Percentiles rank a stretch among this genome's conserved stretches.
phyloP scores from a whole-genome alignment of 1,140 invertebrate species.

The Polypedilum pembai region DNA sequence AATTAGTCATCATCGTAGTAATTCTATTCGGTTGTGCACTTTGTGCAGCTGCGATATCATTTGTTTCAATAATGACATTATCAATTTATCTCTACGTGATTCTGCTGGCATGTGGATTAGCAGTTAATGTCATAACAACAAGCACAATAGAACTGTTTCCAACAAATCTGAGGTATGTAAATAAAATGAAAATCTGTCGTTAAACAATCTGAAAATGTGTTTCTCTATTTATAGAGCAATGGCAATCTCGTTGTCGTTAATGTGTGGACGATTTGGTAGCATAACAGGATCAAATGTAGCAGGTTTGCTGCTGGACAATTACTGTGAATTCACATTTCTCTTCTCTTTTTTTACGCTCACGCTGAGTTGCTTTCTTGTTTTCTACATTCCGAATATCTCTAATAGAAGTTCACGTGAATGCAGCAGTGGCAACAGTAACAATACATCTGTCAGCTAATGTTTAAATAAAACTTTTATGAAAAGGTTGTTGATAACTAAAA shows the following conservation, averaged over 20 bases:
- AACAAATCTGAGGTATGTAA: slow-evolving; percentile 36
- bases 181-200: neutral
- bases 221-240: slow-evolving; percentile 40
- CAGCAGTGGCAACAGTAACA: too few relatives aligned
- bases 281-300: slow-evolving; percentile 42
- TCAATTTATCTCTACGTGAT: slow-evolving; percentile 36
- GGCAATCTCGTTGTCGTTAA: slow-evolving; percentile 45
- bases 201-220: neutral
- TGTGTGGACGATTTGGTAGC: slow-evolving; percentile 44
- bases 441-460: too few relatives aligned
- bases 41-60: neutral
- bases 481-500: too few relatives aligned
- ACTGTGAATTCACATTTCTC: slow-evolving; percentile 41
- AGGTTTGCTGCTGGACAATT: slow-evolving; percentile 39
- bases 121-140: slow-evolving; percentile 42
- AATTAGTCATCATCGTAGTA: slow-evolving; percentile 30
- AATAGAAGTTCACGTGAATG: neutral
- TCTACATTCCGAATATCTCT: neutral
- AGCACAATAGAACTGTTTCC: slow-evolving; percentile 44
- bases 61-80: neutral
- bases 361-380: neutral
- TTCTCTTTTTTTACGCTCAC: slow-evolving; percentile 16
- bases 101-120: slow-evolving; percentile 40
- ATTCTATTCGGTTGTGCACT: neutral
- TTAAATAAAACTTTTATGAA: too few relatives aligned